These are phyloP conservation scores for Alentia gelatinosa DNA, from an alignment of 2,888 invertebrate genomes.

Conservation along the genomic window DNA sequence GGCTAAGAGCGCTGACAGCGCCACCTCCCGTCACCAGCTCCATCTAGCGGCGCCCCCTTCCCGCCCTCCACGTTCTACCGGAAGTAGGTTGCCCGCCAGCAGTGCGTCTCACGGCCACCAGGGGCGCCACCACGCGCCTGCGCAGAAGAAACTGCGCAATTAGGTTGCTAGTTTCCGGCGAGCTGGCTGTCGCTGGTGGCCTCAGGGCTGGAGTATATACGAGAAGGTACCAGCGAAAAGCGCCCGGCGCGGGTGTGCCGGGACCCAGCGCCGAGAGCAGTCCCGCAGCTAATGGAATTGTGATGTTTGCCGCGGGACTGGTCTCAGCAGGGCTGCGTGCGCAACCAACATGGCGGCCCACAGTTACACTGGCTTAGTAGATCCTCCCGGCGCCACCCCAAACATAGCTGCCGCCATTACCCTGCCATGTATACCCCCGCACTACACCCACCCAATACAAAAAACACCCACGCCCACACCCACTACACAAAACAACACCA, in stretches of 20 bases:
- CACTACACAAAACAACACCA: too few relatives aligned
- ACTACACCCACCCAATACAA: too few relatives aligned
- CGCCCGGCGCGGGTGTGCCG: not conserved
- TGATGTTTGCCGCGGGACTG: conserved; percentile 18
- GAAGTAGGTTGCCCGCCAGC: not conserved
- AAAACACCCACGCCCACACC: too few relatives aligned
- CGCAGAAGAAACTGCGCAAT: not conserved
- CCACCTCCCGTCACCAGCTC: not conserved
- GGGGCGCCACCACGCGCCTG: not conserved
- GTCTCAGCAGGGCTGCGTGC: conserved; percentile 28
- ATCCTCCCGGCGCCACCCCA: too few relatives aligned
- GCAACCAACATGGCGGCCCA: too few relatives aligned
- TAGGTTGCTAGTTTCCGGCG: not conserved
- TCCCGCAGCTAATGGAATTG: conserved; percentile 1
- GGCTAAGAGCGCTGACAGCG: too few relatives aligned
- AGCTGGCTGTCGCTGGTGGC: not conserved
- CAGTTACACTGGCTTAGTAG: too few relatives aligned
- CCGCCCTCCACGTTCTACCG: not conserved
- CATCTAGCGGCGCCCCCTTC: not conserved
- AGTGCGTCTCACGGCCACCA: not conserved
- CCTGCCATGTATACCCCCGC: too few relatives aligned
- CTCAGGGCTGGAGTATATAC: not conserved
- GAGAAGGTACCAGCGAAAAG: not conserved
- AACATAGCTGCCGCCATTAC: too few relatives aligned
- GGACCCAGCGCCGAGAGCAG: not conserved